Base-by-base conservation (phyloP, 2,888 invertebrate genomes). In the Hedya salicella region DNA sequence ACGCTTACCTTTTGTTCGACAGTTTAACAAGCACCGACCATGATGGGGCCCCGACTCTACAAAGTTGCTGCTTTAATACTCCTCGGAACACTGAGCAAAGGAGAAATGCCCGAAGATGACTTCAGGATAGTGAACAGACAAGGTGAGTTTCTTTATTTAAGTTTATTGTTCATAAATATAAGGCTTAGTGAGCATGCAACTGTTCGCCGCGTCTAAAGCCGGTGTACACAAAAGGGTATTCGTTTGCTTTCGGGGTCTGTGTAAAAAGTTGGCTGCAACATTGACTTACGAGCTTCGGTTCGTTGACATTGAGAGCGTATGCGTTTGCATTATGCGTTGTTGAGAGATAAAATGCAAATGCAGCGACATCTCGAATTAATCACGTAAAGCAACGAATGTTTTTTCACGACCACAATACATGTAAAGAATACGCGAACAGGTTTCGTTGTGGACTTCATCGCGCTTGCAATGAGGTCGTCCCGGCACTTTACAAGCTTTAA, bases 61-160 rank as follows among this genome's bases (percentile, higher is more conserved):
- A 86, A 82, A 76, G 85, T 89, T 25, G 84, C 84, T 4, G 80
- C 82, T 0, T 71, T 91, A 42, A 78, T 91, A 62, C 75, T 90
- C 14, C 82, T 90, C 62, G 80, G 85, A 68, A 77, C 87, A 0
- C 78, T 89, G 52, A 84, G 85, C 72, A 89, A 86, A 68, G 91
- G 91, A 67, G 82, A 88, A 62, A 73, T 90, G 25, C 89, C 91
- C 0, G 90, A 92, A 76, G 91, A 92, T 73, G 91, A 92, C 75
- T 92, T 91, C 75, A 91, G 92, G 90, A 92, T 92, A 90, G 88
- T 92, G 72, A 86, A 87, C 65, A 83, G 83, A 81, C 85, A 90
- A 84, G 92, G 92, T 91, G 73, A 78, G 70, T 25, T 16, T 1
- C 17, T 67, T 69, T 14, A 64, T 17, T 39, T 52, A 13, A 39